Evolutionary conservation across 2,797 vertebrate genomes (phyloP).

Genomic region (Sternarchorhynchus goeldii): DNA sequence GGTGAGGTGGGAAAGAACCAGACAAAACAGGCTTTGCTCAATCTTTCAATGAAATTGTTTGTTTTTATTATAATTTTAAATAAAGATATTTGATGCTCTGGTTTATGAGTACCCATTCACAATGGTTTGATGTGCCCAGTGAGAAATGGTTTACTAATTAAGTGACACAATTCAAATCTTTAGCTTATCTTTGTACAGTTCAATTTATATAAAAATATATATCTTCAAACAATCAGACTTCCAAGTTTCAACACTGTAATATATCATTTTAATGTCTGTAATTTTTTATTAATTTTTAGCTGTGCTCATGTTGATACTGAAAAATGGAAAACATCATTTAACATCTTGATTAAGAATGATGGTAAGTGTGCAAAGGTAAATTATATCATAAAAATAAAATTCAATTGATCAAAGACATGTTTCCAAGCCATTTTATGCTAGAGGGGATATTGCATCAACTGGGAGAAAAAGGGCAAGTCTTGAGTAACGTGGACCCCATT

Average conservation of each 20-base stretch:
- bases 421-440: conserved; percentile 1
- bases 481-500: conserved; percentile 8
- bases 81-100: too few relatives aligned
- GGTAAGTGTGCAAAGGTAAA: conserved; percentile 71
- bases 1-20: conserved; percentile 69
- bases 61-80: too few relatives aligned
- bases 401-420: too few relatives aligned
- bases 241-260: background rate
- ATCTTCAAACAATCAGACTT: background rate
- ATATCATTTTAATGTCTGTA: background rate
- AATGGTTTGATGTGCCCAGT: too few relatives aligned
- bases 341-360: conserved; percentile 81
- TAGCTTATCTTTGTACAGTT: too few relatives aligned
- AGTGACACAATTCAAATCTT: too few relatives aligned
- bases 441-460: background rate
- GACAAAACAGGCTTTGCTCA: background rate
- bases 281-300: conserved; percentile 66
- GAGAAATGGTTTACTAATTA: too few relatives aligned
- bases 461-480: background rate
- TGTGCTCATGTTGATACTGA: conserved; percentile 77
- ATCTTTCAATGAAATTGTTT: background rate
- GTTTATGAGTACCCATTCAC: too few relatives aligned
- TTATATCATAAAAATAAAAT: conserved; percentile 5
- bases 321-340: conserved; percentile 90
- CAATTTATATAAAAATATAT: background rate